Base-by-base conservation (phyloP, 2,888 invertebrate species). In the Drosophila eohydei region DNA sequence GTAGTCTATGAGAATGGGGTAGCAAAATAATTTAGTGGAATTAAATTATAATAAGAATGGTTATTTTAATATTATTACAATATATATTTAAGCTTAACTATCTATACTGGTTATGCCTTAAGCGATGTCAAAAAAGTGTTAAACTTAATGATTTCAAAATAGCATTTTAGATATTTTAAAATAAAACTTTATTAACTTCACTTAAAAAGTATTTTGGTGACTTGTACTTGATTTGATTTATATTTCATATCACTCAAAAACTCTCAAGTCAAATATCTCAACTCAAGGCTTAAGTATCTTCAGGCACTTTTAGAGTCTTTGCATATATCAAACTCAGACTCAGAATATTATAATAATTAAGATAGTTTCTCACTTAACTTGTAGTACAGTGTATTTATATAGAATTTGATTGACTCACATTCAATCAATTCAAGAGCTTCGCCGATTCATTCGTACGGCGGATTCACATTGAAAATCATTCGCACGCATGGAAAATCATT, bases 401-500 rank as follows among this genome's bases (percentile, higher is more conserved):
- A 40, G 44, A 62, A 61, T 71, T 48, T 55, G 58, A 59, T 51
- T 61, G 75, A 58, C 38, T 74, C 73, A 71, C 75, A 79, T 80
- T 82, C 78, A 77, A 77, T 81, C 74, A 66, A 48, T 66, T 63
- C 54, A 76, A 73, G 80, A 72, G 83, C 30, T 4, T 68, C 65
- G 69, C 30, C 71, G 59, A 80, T 74, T 86, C 74, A 82, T 78
- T 77, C 74, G 71, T 52, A 62, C 36, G 38, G 43, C 59, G 69
- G 48, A 71, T 71, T 78, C 73, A 72, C 65, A 74, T 74, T 68
- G 67, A 78, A 80, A 81, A 75, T 52, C 74, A 69, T 78, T 86
- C 83, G 85, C 88, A 83, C 83, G 88, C 85, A 85, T 86, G 85
- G 70, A 84, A 84, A 84, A 84, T 82, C 85, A 83, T 82, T 86